These are phyloP conservation scores for Margarornis squamiger DNA, from an alignment of 2,797 vertebrate genomes.

Conservation along the genomic window DNA sequence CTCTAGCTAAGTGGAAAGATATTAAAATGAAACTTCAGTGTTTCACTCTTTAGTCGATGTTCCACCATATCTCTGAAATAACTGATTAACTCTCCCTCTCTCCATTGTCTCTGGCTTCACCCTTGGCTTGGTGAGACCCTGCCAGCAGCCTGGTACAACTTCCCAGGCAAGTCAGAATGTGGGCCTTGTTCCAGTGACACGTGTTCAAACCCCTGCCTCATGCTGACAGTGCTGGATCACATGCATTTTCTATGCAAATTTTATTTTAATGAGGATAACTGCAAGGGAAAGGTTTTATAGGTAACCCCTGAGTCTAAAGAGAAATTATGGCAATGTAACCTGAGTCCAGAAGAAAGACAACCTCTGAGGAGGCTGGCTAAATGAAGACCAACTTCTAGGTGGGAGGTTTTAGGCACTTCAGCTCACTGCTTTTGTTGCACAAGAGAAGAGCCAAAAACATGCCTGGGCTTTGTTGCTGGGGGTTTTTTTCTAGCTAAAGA, in stretches of 20 bases:
- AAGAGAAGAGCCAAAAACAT: background rate
- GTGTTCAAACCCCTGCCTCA: background rate
- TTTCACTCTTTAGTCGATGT: conserved; percentile 17
- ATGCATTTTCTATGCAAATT: background rate
- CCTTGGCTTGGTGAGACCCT: background rate
- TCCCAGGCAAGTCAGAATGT: background rate
- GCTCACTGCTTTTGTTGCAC: background rate
- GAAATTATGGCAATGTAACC: background rate
- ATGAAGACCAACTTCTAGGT: background rate
- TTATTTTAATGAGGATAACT: background rate
- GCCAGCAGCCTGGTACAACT: background rate
- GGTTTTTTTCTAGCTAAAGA: background rate
- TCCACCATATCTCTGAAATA: conserved; percentile 16
- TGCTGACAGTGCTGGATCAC: background rate
- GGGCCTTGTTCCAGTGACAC: background rate
- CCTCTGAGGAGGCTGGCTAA: background rate
- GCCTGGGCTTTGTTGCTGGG: background rate
- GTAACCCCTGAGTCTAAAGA: background rate
- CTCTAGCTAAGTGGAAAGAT: conserved; percentile 35
- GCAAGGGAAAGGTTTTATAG: background rate
- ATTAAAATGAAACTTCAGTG: conserved; percentile 46
- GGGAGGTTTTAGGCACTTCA: background rate
- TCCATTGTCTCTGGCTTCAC: background rate
- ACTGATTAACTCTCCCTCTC: background rate
- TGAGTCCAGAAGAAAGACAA: background rate